Percentiles rank a stretch among this genome's conserved stretches.
phyloP scores from a whole-genome alignment of 2,797 vertebrate species.

The Pitangus sulphuratus region DNA sequence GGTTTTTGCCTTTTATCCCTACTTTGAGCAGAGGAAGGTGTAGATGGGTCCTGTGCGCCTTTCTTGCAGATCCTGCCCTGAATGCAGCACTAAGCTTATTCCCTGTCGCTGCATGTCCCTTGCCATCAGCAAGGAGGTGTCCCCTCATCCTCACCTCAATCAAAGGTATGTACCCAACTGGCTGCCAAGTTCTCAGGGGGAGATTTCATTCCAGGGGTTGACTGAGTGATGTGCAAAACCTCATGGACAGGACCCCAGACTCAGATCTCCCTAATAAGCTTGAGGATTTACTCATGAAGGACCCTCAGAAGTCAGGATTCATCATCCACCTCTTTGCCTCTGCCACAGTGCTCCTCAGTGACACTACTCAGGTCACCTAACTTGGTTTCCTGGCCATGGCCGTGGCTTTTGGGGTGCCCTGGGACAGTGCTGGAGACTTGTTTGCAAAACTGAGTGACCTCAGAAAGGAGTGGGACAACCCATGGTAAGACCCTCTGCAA shows the following conservation, averaged over 20 bases:
- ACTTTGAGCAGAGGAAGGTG: neutral
- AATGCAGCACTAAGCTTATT: neutral
- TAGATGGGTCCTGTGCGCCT: too few species aligned
- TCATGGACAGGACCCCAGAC: neutral
- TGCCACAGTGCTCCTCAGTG: neutral
- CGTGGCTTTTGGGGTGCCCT: neutral
- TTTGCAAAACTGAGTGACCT: neutral
- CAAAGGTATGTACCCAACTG: neutral
- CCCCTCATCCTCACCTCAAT: neutral
- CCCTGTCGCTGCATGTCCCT: neutral
- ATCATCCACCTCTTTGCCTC: neutral
- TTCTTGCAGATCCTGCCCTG: neutral
- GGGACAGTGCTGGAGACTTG: neutral
- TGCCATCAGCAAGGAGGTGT: fast-evolving
- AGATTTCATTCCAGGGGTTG: neutral
- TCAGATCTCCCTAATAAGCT: neutral
- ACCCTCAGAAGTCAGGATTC: neutral
- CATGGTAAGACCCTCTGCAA: fast-evolving
- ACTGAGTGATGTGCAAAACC: neutral
- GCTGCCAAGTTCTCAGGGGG: neutral
- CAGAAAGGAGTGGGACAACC: neutral
- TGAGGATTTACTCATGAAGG: neutral
- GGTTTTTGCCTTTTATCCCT: neutral
- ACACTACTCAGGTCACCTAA: neutral
- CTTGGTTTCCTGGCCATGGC: neutral